Conservation (phyloP, 2,888 invertebrate genomes). For the Acanthosepion lycidas region DNA sequence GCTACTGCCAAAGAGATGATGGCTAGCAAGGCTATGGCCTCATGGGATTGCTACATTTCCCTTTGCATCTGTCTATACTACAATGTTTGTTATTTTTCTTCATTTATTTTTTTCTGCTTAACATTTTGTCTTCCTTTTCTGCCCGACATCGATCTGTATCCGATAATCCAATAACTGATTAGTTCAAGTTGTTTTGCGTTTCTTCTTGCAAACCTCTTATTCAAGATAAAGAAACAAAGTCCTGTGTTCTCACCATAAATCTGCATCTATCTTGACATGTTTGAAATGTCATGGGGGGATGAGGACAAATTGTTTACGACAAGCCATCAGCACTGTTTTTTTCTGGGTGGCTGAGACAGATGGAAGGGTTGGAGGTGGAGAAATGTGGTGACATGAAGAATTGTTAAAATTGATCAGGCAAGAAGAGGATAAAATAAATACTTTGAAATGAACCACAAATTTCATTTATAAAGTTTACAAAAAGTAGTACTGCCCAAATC, state of each 20-base stretch:
- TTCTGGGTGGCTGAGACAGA: background rate
- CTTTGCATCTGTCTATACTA: background rate
- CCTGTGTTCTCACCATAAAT: slow-evolving; percentile 20
- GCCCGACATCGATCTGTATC: background rate
- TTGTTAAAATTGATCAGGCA: background rate
- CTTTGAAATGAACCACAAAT: background rate
- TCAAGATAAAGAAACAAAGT: background rate
- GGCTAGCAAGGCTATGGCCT: background rate
- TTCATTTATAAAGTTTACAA: background rate
- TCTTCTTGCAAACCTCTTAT: background rate
- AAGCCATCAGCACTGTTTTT: slow-evolving; percentile 8
- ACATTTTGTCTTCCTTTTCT: background rate
- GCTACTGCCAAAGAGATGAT: background rate
- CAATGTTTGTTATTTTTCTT: background rate
- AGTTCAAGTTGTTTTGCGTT: background rate
- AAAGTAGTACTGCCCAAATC: background rate
- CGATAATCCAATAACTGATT: slow-evolving; percentile 33
- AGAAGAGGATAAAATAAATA: slow-evolving; percentile 8
- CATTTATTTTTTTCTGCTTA: background rate
- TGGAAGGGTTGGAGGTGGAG: background rate
- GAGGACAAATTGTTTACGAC: slow-evolving; percentile 33
- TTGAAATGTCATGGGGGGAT: slow-evolving; percentile 22
- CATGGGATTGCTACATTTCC: background rate
- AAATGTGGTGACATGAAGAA: slow-evolving; percentile 33
- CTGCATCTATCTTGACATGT: background rate